A percentile compares a stretch with the other conserved stretches of the same genome.
Evolutionary conservation across 1,140 invertebrate species (phyloP).

Genomic region (Cherax quadricarinatus): DNA sequence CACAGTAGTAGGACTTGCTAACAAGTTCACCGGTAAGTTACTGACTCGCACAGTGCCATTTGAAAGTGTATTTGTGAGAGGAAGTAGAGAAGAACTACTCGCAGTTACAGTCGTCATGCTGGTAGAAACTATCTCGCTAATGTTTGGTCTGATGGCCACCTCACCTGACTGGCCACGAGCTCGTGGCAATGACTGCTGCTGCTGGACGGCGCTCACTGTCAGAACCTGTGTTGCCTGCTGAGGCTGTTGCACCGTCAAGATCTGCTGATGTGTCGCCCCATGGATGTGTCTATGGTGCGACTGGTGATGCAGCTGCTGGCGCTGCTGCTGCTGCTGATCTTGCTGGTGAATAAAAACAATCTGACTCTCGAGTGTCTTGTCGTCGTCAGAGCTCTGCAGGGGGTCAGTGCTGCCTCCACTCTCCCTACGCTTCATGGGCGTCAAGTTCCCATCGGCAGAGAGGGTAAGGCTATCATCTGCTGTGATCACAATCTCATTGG

Average conservation of each 20-base stretch:
- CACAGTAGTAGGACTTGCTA: conserved; percentile 19
- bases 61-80: background rate
- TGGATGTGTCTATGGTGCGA: background rate
- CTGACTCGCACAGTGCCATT: conserved; percentile 3
- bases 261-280: background rate
- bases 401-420: background rate
- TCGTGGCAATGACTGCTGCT: background rate
- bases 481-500: conserved; percentile 40
- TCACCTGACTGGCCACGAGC: background rate
- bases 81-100: background rate
- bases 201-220: background rate
- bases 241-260: background rate
- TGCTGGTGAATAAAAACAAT: conserved; percentile 34
- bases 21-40: conserved; percentile 14
- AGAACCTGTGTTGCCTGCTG: background rate
- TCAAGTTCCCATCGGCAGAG: conserved; percentile 30
- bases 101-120: background rate
- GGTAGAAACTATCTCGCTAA: conserved; percentile 1
- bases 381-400: background rate
- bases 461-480: conserved; percentile 19
- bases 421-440: conserved; percentile 4
- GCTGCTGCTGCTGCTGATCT: background rate
- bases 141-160: conserved; percentile 27
- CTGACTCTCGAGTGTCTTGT: conserved; percentile 11
- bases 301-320: background rate